Evolutionary conservation across 2,113 vertebrate species (phyloP).

Genomic region (Dasypus novemcinctus): DNA sequence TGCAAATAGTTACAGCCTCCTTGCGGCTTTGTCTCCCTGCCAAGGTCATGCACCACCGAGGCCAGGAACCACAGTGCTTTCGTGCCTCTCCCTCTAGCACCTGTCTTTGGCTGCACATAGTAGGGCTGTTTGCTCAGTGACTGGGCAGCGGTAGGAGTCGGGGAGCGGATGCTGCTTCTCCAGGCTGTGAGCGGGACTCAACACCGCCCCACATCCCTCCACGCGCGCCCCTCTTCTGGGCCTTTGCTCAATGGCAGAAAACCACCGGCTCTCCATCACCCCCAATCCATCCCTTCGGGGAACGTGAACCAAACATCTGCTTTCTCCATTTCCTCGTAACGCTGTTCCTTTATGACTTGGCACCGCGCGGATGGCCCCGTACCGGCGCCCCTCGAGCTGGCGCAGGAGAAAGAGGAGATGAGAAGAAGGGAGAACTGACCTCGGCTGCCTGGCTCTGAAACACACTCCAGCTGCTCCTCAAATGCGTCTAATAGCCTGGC

Average conservation of each 20-base stretch:
- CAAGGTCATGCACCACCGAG: not conserved
- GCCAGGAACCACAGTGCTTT: rapidly evolving
- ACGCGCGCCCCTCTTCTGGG: rapidly evolving
- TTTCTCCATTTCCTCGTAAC: not conserved
- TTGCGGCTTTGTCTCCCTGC: rapidly evolving
- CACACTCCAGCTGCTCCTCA: not conserved
- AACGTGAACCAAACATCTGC: not conserved
- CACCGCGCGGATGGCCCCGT: not conserved
- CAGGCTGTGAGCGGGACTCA: not conserved
- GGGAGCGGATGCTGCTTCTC: not conserved
- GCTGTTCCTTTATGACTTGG: constrained; percentile 10
- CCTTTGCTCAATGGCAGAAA: not conserved
- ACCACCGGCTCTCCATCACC: not conserved
- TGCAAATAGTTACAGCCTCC: not conserved
- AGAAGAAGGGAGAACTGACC: not conserved
- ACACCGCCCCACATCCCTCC: rapidly evolving
- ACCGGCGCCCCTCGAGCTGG: not conserved
- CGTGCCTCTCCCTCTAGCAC: rapidly evolving
- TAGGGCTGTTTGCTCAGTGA: no score
- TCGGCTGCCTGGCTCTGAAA: constrained; percentile 5
- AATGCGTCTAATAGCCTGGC: not conserved
- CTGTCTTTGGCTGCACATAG: rapidly evolving
- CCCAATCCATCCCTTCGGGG: not conserved
- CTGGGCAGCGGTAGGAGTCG: rapidly evolving
- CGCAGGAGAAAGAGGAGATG: not conserved